Conservation (phyloP, 2,888 invertebrate species). For the Noctua janthe region DNA sequence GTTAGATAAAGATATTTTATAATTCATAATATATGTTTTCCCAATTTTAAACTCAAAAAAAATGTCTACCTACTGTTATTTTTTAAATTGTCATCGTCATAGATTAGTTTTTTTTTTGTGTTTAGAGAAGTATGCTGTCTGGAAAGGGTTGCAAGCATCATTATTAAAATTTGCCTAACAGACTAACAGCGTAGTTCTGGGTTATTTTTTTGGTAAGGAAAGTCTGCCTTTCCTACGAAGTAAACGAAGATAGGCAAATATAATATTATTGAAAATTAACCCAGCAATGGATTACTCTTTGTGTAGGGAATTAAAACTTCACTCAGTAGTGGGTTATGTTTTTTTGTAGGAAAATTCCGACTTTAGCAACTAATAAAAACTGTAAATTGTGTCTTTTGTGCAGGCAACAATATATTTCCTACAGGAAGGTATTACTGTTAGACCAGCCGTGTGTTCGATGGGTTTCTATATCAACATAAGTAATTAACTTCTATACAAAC, state of each 20-base stretch:
- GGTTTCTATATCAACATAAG: neutral
- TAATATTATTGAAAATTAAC: neutral
- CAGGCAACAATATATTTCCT: neutral
- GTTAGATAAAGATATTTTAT: too few relatives aligned
- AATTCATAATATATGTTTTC: neutral
- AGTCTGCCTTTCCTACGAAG: neutral
- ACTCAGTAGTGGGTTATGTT: neutral
- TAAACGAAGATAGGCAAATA: neutral
- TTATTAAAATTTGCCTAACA: neutral
- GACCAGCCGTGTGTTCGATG: neutral
- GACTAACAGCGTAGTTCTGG: neutral
- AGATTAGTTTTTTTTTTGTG: neutral
- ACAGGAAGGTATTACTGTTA: neutral
- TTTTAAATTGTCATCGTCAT: neutral
- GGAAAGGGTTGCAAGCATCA: slow-evolving; percentile 19
- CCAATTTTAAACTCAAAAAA: neutral
- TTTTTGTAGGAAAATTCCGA: neutral
- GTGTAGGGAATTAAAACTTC: neutral
- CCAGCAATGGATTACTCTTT: neutral
- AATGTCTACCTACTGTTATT: neutral
- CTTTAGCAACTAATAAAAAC: neutral
- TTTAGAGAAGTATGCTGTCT: neutral
- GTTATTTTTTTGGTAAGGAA: neutral
- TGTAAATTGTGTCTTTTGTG: neutral
- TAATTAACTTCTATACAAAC: neutral